Evolutionary conservation across 2,113 vertebrate genomes (phyloP).

Genomic region (Gambusia holbrooki): DNA sequence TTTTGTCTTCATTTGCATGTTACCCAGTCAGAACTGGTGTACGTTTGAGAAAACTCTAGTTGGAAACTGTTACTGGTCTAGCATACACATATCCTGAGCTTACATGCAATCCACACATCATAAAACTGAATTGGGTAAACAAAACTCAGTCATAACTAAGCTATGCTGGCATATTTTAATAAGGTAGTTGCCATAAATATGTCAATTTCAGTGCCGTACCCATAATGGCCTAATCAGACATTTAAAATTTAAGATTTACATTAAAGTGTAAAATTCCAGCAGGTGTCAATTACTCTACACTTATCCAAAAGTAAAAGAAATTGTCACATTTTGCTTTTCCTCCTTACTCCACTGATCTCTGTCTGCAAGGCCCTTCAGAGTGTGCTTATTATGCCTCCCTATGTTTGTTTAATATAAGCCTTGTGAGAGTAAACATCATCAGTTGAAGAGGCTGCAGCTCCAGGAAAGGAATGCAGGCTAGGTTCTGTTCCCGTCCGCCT

Average conservation of each 20-base stretch:
- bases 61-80: background rate
- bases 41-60: background rate
- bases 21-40: background rate
- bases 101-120: too few species aligned
- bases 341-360: constrained; percentile 4
- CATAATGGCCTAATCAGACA: background rate
- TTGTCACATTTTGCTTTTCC: background rate
- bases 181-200: background rate
- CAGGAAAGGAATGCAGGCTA: constrained; percentile 38
- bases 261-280: background rate
- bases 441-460: constrained; percentile 35
- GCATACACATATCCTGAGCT: background rate
- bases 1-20: background rate
- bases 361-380: constrained; percentile 25
- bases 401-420: constrained; percentile 61
- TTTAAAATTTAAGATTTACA: too few species aligned
- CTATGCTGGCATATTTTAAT: too few species aligned
- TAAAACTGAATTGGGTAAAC: background rate
- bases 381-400: constrained; percentile 67
- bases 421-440: constrained; percentile 59
- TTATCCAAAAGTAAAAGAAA: background rate
- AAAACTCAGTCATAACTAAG: background rate
- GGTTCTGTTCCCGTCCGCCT: constrained; percentile 44
- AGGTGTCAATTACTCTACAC: background rate
- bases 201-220: background rate